These are phyloP conservation scores for Lethrus apterus DNA, from an alignment of 1,140 invertebrate species.

Conservation along the genomic window DNA sequence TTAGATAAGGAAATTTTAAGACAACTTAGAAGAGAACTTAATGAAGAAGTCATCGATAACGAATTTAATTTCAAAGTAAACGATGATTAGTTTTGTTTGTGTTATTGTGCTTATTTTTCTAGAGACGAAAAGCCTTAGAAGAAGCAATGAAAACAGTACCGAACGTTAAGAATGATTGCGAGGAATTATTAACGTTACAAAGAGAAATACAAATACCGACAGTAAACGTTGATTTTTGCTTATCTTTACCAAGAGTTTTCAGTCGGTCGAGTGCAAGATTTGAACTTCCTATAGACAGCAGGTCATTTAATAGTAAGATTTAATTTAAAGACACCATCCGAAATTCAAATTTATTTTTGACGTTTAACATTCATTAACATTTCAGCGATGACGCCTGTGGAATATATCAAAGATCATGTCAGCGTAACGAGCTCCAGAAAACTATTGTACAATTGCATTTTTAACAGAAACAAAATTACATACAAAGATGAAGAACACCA, in stretches of 20 bases:
- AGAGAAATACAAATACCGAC: constrained; percentile 51
- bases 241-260: constrained; percentile 56
- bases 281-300: constrained; percentile 54
- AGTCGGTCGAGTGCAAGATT: constrained; percentile 56
- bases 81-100: constrained; percentile 8
- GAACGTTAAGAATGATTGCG: constrained; percentile 74
- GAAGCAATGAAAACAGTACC: constrained; percentile 52
- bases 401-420: constrained; percentile 54
- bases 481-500: constrained; percentile 27
- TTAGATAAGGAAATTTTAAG: constrained; percentile 56
- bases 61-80: constrained; percentile 59
- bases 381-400: constrained; percentile 51
- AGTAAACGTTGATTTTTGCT: constrained; percentile 45
- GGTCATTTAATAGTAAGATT: constrained; percentile 45
- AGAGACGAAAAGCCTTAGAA: constrained; percentile 54
- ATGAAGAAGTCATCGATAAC: constrained; percentile 57
- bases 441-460: constrained; percentile 50
- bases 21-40: constrained; percentile 56
- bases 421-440: constrained; percentile 54
- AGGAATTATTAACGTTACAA: constrained; percentile 86
- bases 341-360: constrained; percentile 4
- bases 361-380: constrained; percentile 5
- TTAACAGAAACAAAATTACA: constrained; percentile 45
- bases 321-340: not conserved
- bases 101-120: constrained; percentile 27